Conservation (phyloP, 2,888 invertebrate species). For the Noctua comes region DNA sequence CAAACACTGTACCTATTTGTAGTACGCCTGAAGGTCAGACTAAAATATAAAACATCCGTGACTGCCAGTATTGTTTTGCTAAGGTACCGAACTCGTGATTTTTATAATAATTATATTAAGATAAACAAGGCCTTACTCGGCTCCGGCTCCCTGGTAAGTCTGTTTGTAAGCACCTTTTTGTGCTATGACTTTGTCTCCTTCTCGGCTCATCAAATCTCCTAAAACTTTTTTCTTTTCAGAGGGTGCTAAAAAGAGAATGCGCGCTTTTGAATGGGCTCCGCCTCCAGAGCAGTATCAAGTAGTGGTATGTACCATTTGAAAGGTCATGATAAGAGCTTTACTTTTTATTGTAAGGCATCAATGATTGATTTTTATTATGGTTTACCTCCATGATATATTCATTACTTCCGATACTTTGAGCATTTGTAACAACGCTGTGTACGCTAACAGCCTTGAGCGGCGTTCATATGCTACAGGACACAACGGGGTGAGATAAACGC, state of each 20-base stretch:
- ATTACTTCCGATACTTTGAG: background rate
- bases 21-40: too few species aligned
- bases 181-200: conserved; percentile 71
- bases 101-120: background rate
- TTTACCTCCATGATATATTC: too few species aligned
- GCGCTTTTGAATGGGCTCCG: background rate
- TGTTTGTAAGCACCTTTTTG: conserved; percentile 77
- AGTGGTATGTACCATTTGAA: background rate
- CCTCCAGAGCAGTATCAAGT: background rate
- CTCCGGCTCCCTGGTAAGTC: conserved; percentile 76
- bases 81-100: too few species aligned
- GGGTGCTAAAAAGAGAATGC: conserved; percentile 60
- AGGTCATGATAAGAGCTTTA: background rate
- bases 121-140: conserved; percentile 74
- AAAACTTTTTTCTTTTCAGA: conserved; percentile 77
- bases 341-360: too few species aligned
- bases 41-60: too few species aligned
- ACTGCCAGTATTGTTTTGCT: too few species aligned
- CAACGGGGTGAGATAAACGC: background rate
- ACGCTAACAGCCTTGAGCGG: background rate
- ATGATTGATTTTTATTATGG: too few species aligned
- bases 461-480: background rate
- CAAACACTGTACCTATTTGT: too few species aligned
- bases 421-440: background rate
- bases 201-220: conserved; percentile 78